Conservation (phyloP, 2,113 vertebrate genomes). For the Gambusia affinis region DNA sequence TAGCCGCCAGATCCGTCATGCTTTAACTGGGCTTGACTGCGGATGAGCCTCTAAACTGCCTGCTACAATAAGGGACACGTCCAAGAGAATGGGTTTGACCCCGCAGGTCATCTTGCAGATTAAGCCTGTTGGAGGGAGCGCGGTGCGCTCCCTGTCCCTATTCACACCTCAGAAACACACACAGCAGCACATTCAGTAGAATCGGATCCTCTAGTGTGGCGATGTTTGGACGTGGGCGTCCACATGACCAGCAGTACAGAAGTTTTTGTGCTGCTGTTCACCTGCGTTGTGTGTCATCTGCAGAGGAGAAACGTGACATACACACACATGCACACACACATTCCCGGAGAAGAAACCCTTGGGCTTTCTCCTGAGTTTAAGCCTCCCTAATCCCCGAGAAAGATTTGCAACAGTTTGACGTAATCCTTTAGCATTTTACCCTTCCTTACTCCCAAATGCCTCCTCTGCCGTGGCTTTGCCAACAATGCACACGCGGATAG, state of each 20-base stretch:
- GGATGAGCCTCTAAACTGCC: conserved; percentile 76
- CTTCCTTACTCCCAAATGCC: conserved; percentile 62
- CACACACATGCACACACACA: conserved; percentile 34
- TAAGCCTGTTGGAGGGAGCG: conserved; percentile 57
- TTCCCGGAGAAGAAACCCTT: conserved; percentile 60
- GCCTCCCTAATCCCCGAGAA: conserved; percentile 76
- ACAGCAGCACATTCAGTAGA: conserved; percentile 28
- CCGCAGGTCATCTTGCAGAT: conserved; percentile 63
- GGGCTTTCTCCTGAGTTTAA: conserved; percentile 76
- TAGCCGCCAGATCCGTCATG: conserved; percentile 70
- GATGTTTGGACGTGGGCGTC: conserved; percentile 3
- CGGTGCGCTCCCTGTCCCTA: conserved; percentile 33
- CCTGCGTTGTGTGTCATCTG: conserved; percentile 38
- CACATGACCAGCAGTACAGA: conserved; percentile 5
- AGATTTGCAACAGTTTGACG: conserved; percentile 76
- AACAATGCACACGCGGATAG: conserved; percentile 56
- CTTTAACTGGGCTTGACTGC: conserved; percentile 75
- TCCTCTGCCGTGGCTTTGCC: conserved; percentile 51
- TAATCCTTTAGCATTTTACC: conserved; percentile 75
- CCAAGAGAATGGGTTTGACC: conserved; percentile 78
- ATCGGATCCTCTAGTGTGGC: conserved; percentile 29
- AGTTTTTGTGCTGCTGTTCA: conserved; percentile 20
- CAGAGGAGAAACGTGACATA: conserved; percentile 41
- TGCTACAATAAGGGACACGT: conserved; percentile 74
- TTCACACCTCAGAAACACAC: conserved; percentile 62